Percentiles rank a stretch among this genome's conserved stretches.
phyloP scores from a whole-genome alignment of 2,888 invertebrate species.

The Nemurella pictetii region DNA sequence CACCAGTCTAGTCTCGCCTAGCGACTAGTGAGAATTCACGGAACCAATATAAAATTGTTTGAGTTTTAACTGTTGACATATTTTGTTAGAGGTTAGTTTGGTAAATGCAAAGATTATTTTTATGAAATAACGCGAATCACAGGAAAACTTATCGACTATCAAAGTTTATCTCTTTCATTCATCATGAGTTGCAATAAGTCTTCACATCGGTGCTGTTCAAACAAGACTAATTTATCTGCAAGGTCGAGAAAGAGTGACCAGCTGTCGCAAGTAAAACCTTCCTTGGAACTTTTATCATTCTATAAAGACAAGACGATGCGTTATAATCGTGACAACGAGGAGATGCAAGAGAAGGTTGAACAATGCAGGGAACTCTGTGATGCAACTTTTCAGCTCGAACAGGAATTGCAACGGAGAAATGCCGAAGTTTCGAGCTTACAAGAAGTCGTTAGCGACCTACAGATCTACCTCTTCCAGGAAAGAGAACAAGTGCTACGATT shows the following conservation, averaged over 20 bases:
- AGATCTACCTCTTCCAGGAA: slow-evolving; percentile 53
- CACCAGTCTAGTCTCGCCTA: not conserved
- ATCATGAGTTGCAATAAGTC: not conserved
- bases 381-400: slow-evolving; percentile 49
- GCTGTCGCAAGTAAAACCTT: slow-evolving; percentile 4
- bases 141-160: no score
- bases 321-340: slow-evolving; percentile 5
- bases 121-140: no score
- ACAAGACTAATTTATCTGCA: not conserved
- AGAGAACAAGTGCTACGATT: slow-evolving; percentile 52
- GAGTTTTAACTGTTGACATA: not conserved
- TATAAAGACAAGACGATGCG: slow-evolving; percentile 7
- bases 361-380: slow-evolving; percentile 33
- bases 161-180: not conserved
- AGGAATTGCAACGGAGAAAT: slow-evolving; percentile 51
- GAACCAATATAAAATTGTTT: not conserved
- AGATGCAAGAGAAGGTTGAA: slow-evolving; percentile 19
- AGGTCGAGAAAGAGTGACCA: not conserved
- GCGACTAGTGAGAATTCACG: not conserved
- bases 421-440: slow-evolving; percentile 53
- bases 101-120: no score
- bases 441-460: slow-evolving; percentile 54
- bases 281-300: slow-evolving; percentile 9
- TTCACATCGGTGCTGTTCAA: not conserved
- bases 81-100: not conserved